These are phyloP conservation scores for Scolopax rusticola DNA, from an alignment of 2,797 vertebrate genomes.

Conservation along the genomic window DNA sequence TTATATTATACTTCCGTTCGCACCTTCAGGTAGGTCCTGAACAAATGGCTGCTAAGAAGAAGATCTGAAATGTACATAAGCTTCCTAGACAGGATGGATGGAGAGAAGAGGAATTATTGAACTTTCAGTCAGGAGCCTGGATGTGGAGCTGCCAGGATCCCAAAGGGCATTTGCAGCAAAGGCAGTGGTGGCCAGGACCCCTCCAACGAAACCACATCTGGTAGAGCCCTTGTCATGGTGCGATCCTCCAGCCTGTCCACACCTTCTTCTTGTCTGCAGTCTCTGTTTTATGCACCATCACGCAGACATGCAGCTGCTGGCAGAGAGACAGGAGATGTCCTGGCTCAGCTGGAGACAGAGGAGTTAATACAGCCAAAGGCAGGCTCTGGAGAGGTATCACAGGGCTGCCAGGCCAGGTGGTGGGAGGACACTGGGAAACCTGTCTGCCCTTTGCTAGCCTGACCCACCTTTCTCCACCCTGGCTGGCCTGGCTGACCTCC, in stretches of 20 bases:
- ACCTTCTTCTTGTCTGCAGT: not conserved
- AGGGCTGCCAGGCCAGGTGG: not conserved
- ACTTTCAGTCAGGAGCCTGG: not conserved
- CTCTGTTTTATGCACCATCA: not conserved
- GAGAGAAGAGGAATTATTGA: not conserved
- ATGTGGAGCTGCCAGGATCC: not conserved
- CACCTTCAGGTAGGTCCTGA: not conserved
- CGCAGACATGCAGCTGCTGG: not conserved
- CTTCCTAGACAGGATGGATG: not conserved
- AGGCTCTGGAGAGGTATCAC: not conserved
- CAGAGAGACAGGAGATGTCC: not conserved
- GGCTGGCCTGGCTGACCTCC: not conserved
- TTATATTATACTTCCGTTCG: not conserved
- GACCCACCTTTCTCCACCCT: not conserved
- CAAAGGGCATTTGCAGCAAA: not conserved
- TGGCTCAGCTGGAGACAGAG: not conserved
- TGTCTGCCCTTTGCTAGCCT: not conserved
- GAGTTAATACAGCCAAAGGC: not conserved
- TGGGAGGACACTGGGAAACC: not conserved
- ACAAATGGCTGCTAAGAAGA: not conserved
- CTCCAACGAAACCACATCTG: not conserved
- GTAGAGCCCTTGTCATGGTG: not conserved
- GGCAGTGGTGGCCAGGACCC: not conserved
- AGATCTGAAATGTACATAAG: not conserved
- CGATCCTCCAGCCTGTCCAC: accelerated